Evolutionary conservation across 2,113 vertebrate species (phyloP).

Genomic region (Struthio camelus): DNA sequence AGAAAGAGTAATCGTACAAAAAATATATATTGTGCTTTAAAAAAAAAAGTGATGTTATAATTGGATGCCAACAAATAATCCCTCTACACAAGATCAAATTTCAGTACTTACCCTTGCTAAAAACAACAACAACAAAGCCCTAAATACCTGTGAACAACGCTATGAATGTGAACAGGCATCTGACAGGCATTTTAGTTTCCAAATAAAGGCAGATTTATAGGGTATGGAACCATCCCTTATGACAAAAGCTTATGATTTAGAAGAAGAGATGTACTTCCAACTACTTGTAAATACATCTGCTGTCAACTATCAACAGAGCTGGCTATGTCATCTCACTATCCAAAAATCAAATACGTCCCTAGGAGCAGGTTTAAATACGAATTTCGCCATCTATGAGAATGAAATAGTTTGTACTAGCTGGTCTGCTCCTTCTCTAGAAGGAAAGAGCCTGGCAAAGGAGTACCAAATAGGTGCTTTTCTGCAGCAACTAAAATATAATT

Average conservation of each 20-base stretch:
- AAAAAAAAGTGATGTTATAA: not conserved
- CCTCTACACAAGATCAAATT: too few relatives aligned
- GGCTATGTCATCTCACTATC: not conserved
- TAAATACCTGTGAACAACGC: not conserved
- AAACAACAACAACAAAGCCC: not conserved
- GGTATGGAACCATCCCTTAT: not conserved
- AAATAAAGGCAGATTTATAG: not conserved
- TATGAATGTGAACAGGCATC: not conserved
- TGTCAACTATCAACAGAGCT: not conserved
- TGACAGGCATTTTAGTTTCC: not conserved
- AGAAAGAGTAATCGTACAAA: not conserved
- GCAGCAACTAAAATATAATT: not conserved
- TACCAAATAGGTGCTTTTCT: not conserved
- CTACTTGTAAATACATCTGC: not conserved
- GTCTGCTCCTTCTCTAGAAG: not conserved
- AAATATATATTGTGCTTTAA: not conserved
- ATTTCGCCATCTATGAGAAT: not conserved
- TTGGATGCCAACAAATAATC: not conserved
- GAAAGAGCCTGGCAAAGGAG: accelerated
- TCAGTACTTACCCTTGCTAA: not conserved
- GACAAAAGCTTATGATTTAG: not conserved
- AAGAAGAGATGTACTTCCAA: not conserved
- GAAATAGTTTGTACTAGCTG: not conserved
- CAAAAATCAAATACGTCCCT: too few relatives aligned
- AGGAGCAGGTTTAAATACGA: accelerated